Percentiles rank a stretch among this genome's conserved stretches.
Conservation (phyloP, 2,797 vertebrate genomes). For the Catostomus latipinnis region DNA sequence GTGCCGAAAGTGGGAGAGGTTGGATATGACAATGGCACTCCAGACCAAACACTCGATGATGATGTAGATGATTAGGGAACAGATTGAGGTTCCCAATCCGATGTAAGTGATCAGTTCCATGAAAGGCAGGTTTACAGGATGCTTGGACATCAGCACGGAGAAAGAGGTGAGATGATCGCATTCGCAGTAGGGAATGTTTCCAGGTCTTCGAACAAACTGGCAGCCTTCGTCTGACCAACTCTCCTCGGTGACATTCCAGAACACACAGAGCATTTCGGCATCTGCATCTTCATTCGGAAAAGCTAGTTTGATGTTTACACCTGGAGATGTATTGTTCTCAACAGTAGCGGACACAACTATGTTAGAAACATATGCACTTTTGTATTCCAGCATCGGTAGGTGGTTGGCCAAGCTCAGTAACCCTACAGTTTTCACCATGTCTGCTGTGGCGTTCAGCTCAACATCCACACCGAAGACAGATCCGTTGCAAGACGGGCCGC, state of each 20-base stretch:
- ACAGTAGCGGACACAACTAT: conserved; percentile 71
- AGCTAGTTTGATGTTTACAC: conserved; percentile 61
- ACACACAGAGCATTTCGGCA: conserved; percentile 68
- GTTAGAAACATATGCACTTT: rapidly evolving
- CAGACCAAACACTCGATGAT: conserved; percentile 78
- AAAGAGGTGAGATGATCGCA: conserved; percentile 83
- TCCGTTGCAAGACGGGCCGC: conserved; percentile 48
- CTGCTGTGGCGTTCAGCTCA: conserved; percentile 50
- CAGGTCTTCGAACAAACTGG: rapidly evolving
- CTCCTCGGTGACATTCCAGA: conserved; percentile 58
- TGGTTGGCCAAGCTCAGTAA: conserved; percentile 70
- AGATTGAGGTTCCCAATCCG: conserved; percentile 77
- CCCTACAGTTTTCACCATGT: conserved; percentile 69
- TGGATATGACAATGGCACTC: conserved; percentile 78
- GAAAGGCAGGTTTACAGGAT: background rate
- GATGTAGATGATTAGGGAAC: conserved; percentile 76
- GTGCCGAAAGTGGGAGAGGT: conserved; percentile 82
- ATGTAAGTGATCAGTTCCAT: conserved; percentile 71
- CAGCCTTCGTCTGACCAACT: conserved; percentile 76
- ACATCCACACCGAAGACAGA: conserved; percentile 61
- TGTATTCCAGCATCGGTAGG: conserved; percentile 53
- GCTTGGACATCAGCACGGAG: conserved; percentile 76
- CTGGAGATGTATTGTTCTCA: background rate
- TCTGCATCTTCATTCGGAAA: conserved; percentile 54
- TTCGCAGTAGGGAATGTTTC: conserved; percentile 62